Evolutionary conservation across 2,113 vertebrate species (phyloP).

Genomic region (Hippocampus barbouri): DNA sequence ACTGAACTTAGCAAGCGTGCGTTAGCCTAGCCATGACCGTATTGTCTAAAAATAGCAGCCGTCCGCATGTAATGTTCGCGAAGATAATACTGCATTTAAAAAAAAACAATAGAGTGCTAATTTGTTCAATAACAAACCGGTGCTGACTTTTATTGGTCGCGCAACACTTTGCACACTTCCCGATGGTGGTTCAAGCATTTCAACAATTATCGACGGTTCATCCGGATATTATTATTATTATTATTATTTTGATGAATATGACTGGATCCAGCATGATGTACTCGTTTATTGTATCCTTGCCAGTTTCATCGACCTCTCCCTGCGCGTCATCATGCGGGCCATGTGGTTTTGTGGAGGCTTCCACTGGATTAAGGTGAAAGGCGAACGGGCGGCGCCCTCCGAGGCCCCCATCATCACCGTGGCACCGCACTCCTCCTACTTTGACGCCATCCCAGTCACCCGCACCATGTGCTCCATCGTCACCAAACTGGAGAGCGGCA

Average conservation of each 20-base stretch:
- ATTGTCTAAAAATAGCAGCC: no score
- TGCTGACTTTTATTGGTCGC: no score
- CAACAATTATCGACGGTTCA: background rate
- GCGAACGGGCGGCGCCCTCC: conserved; percentile 72
- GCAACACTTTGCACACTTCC: no score
- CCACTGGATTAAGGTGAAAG: conserved; percentile 88
- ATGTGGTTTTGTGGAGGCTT: conserved; percentile 98
- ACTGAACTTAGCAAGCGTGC: no score
- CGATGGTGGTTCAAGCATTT: no score
- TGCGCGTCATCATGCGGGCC: conserved; percentile 85
- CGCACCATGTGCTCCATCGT: conserved; percentile 95
- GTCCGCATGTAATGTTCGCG: no score
- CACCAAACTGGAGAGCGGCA: conserved; percentile 89
- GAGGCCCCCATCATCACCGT: conserved; percentile 87
- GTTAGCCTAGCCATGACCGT: no score
- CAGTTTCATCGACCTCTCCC: conserved; percentile 81
- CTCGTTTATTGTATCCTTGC: background rate
- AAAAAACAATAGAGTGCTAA: no score
- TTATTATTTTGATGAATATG: background rate
- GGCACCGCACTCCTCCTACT: conserved; percentile 94
- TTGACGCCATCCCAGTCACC: conserved; percentile 93
- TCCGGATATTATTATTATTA: no score
- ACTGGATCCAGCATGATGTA: background rate
- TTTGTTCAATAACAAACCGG: no score
- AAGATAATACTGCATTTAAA: no score